Percentiles rank a stretch among this genome's conserved stretches.
Evolutionary conservation across 1,140 invertebrate genomes (phyloP).

Genomic region (Drosophila carrolli): DNA sequence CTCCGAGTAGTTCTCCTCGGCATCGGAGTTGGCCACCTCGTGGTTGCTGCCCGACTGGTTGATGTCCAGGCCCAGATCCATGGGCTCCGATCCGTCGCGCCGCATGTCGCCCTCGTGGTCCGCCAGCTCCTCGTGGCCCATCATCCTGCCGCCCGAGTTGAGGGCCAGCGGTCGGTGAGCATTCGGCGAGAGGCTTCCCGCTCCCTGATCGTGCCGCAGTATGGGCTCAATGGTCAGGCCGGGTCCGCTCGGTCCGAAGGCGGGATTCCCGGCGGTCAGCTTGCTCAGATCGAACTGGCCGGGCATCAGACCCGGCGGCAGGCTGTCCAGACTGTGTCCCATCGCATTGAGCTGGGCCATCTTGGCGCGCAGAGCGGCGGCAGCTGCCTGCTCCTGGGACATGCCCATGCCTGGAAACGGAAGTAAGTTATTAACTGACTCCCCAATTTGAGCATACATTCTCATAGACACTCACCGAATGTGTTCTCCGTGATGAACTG

Average conservation of each 20-base stretch:
- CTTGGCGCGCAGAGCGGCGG: conserved; percentile 88
- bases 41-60: conserved; percentile 79
- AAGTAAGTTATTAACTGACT: not conserved
- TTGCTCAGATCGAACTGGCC: conserved; percentile 81
- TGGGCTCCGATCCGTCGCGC: conserved; percentile 73
- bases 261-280: conserved; percentile 49
- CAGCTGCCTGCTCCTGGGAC: conserved; percentile 86
- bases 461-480: conserved; percentile 85
- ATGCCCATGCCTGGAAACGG: conserved; percentile 84
- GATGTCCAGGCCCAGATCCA: conserved; percentile 76
- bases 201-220: conserved; percentile 60
- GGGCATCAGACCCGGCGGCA: conserved; percentile 72
- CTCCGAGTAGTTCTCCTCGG: conserved; percentile 82
- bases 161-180: conserved; percentile 50
- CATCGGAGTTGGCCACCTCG: conserved; percentile 70
- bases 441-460: too few relatives aligned
- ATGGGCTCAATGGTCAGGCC: conserved; percentile 75
- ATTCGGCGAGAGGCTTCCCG: conserved; percentile 57
- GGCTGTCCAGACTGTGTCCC: conserved; percentile 86
- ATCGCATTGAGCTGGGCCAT: conserved; percentile 89
- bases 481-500: conserved; percentile 93
- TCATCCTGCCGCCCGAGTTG: conserved; percentile 50
- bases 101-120: conserved; percentile 64
- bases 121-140: conserved; percentile 36
- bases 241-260: conserved; percentile 44